Base-by-base conservation (phyloP, 2,113 vertebrate species). In the Paedocypris sp. region DNA sequence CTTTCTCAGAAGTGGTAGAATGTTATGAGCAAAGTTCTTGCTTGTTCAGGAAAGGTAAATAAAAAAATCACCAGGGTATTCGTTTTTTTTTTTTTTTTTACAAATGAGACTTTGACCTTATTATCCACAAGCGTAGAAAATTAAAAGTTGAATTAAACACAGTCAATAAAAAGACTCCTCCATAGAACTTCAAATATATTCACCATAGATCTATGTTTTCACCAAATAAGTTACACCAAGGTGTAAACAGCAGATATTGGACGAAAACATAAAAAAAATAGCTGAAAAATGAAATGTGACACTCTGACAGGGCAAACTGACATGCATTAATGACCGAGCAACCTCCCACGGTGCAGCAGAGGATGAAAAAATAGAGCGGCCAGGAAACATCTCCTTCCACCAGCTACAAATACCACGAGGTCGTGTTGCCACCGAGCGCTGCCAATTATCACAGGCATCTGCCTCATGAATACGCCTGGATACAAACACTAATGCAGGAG, bases 271-370 rank as follows among this genome's bases (percentile, higher is more conserved):
- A n/a, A 33, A 28, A 35, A 22, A 38, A 49, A 31, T 23, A 38
- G 22, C 4, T 53, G 33, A 13, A 6, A 53, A 53, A 39, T 3
- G 0, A 38, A 52, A 35, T 35, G 18, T 35, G 31, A 11, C n/a
- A 25, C 4, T 38, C 46, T 31, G 26, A 9, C 25, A 16, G 46
- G 31, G 13, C 3, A 23, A 23, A 56, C 8, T 41, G 35, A 29
- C 35, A 56, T 56, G 52, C 23, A 56, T 10, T 26, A 41, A 56
- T 54, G 23, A 56, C 13, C 41, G 36, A 56, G 36, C 15, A 36
- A 41, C 22, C 52, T 26, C 35, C 13, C 13, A 18, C 13, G 12
- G 35, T 7, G 5, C 35, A 39, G 23, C 23, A 41, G 23, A 56
- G 23, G 15, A 10, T 19, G 52, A 38, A 56, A 56, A 56, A 16